Percentiles rank a stretch among this genome's conserved stretches.
Evolutionary conservation across 2,888 invertebrate genomes (phyloP).

Genomic region (Theodoxus fluviatilis): DNA sequence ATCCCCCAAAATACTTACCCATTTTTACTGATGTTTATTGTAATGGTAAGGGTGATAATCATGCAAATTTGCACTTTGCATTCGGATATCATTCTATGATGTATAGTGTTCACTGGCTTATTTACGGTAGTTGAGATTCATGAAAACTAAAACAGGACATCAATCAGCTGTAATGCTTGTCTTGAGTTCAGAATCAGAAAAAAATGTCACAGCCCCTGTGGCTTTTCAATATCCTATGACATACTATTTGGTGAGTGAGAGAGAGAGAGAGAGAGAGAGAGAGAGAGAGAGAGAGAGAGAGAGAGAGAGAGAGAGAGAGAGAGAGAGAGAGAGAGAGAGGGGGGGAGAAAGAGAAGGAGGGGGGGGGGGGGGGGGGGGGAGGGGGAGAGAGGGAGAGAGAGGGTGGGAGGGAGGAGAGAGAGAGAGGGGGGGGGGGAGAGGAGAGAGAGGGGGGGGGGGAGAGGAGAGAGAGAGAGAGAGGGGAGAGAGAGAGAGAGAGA

Average conservation of each 20-base stretch:
- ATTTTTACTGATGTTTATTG: no score
- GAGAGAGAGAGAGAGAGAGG: neutral
- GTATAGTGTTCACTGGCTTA: no score
- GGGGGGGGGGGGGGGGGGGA: neutral
- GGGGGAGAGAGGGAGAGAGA: no score
- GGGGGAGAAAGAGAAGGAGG: neutral
- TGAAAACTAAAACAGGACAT: no score
- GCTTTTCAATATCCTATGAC: neutral
- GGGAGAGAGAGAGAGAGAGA: neutral
- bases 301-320: conserved; percentile 1
- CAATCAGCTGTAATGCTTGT: no score
- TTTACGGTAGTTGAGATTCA: no score
- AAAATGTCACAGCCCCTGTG: no score
- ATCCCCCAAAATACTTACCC: no score
- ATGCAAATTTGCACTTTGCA: no score
- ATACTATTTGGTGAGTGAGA: neutral
- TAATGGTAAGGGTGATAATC: no score
- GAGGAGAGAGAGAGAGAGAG: neutral
- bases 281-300: neutral
- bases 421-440: neutral
- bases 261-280: conserved; percentile 12
- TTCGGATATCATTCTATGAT: no score
- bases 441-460: neutral
- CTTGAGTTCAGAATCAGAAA: neutral
- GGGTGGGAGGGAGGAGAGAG: no score